Conservation (phyloP, 1,140 invertebrate species). For the Pachypsylla venusta region DNA sequence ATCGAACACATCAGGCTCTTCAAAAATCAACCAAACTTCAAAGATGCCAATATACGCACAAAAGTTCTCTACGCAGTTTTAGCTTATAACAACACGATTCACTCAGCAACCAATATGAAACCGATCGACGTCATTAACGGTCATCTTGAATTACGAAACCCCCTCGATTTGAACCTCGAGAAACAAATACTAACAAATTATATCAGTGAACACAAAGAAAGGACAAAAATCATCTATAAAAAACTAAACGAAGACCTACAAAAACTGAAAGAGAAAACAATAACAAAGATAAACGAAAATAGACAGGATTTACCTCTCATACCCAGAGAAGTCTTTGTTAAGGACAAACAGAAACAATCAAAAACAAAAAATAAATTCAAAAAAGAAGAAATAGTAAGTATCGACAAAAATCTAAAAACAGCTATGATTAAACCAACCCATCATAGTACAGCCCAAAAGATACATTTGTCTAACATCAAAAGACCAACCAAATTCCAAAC, state of each 20-base stretch:
- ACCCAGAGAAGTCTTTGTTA: background rate
- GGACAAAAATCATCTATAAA: background rate
- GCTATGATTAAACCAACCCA: background rate
- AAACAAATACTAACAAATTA: background rate
- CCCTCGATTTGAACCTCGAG: background rate
- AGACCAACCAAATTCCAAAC: too few relatives aligned
- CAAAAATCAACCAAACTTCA: background rate
- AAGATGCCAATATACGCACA: background rate
- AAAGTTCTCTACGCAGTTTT: background rate
- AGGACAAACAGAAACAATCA: conserved; percentile 1
- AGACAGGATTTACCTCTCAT: conserved; percentile 1
- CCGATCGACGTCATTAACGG: background rate
- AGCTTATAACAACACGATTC: conserved; percentile 7
- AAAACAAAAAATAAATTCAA: background rate
- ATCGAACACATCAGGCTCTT: background rate
- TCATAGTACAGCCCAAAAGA: background rate
- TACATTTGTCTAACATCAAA: background rate
- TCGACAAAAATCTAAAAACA: background rate
- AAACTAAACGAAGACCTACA: background rate
- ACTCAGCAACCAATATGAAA: background rate
- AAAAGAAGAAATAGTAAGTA: background rate
- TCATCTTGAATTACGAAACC: conserved; percentile 2
- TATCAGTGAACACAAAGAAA: background rate
- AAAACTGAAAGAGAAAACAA: conserved; percentile 1
- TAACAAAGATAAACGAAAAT: conserved; percentile 9